A percentile compares a stretch with the other conserved stretches of the same genome.
Conservation (phyloP, 2,888 invertebrate species). For the Fissipunctia ypsillon region DNA sequence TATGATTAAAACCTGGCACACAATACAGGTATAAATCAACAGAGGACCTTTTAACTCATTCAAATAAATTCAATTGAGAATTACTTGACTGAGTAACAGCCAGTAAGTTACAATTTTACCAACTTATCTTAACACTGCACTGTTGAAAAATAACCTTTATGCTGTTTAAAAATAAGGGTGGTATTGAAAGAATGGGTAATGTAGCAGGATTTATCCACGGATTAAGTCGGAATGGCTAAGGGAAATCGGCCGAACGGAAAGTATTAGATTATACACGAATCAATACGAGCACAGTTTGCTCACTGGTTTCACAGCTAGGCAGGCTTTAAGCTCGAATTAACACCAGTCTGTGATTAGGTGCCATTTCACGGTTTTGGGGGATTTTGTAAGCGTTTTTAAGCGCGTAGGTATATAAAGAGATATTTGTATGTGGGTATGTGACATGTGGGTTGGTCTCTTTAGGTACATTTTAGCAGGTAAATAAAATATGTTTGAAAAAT, state of each 20-base stretch:
- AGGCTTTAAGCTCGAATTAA: slow-evolving; percentile 66
- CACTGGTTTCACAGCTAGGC: slow-evolving; percentile 60
- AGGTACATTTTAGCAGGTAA: slow-evolving; percentile 1
- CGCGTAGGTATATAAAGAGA: background rate
- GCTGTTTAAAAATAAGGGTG: background rate
- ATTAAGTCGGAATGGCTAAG: slow-evolving; percentile 65
- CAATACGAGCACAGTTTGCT: slow-evolving; percentile 67
- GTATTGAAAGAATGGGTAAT: background rate
- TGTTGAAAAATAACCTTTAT: slow-evolving; percentile 35
- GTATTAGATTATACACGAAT: slow-evolving; percentile 76
- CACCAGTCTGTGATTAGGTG: slow-evolving; percentile 43
- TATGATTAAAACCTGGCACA: slow-evolving; percentile 36
- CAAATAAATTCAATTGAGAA: slow-evolving; percentile 66
- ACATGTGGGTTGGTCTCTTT: background rate
- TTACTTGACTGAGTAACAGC: slow-evolving; percentile 64
- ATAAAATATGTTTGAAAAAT: background rate
- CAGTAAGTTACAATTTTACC: slow-evolving; percentile 55
- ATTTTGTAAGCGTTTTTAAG: slow-evolving; percentile 41
- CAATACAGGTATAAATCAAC: slow-evolving; percentile 60
- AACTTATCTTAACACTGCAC: background rate
- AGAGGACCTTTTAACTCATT: slow-evolving; percentile 61
- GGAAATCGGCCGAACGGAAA: slow-evolving; percentile 70
- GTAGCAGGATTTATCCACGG: slow-evolving; percentile 49
- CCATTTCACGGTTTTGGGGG: slow-evolving; percentile 24
- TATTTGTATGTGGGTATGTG: background rate